Evolutionary conservation across 2,113 vertebrate genomes (phyloP).

Genomic region (Myiozetetes cayanensis): DNA sequence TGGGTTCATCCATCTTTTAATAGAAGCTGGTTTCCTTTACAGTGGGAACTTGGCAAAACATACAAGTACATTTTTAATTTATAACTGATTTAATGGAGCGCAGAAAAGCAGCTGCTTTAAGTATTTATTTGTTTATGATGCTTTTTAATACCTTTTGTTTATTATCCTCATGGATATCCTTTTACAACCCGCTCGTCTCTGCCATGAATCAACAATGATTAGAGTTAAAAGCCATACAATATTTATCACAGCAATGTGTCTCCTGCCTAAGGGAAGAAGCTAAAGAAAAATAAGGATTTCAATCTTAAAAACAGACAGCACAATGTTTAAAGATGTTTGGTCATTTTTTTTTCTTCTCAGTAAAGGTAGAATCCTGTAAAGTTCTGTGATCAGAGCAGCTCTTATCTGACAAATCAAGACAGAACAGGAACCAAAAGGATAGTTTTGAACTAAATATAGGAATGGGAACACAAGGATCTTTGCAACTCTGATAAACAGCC

Average conservation of each 20-base stretch:
- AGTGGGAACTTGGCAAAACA: neutral
- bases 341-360: neutral
- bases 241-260: neutral
- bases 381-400: neutral
- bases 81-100: neutral
- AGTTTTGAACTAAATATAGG: neutral
- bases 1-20: neutral
- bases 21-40: neutral
- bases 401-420: neutral
- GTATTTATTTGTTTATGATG: constrained; percentile 36
- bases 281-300: neutral
- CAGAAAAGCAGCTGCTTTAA: constrained; percentile 8
- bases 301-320: neutral
- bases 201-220: constrained; percentile 9
- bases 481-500: neutral
- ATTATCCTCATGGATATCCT: neutral
- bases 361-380: neutral
- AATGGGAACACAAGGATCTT: neutral
- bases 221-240: neutral
- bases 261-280: neutral
- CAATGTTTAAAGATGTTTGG: neutral
- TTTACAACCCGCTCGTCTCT: neutral
- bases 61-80: neutral
- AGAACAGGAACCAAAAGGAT: neutral
- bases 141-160: constrained; percentile 25